Percentiles rank a stretch among this genome's conserved stretches.
Conservation (phyloP, 2,113 vertebrate species). For the Sula dactylatra region DNA sequence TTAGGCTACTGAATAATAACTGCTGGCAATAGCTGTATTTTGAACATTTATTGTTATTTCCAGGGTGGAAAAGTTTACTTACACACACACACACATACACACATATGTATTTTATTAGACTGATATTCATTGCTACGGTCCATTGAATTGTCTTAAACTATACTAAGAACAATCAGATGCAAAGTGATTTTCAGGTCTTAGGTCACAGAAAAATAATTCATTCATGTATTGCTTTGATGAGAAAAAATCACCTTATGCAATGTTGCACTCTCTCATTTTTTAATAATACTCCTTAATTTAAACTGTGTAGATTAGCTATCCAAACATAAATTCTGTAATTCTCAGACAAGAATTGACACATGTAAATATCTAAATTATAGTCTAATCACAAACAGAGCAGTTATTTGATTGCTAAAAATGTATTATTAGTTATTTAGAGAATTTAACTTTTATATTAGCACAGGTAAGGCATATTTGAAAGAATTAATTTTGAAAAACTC, state of each 20-base stretch:
- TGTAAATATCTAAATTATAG: not conserved
- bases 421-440: not conserved
- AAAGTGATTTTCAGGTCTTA: not conserved
- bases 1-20: conserved; percentile 6
- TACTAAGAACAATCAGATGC: not conserved
- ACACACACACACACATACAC: not conserved
- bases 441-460: not conserved
- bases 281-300: not conserved
- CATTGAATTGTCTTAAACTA: not conserved
- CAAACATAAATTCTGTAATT: not conserved
- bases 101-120: not conserved
- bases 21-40: not conserved
- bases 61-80: not conserved
- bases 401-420: not conserved
- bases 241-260: not conserved
- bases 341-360: not conserved
- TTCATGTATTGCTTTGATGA: not conserved
- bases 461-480: not conserved
- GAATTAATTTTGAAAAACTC: not conserved
- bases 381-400: not conserved
- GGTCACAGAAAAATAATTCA: not conserved
- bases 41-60: not conserved
- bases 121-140: not conserved
- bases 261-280: not conserved
- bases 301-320: not conserved